Base-by-base conservation (phyloP, 23 tunicate genomes). In the Pegea sp. region DNA sequence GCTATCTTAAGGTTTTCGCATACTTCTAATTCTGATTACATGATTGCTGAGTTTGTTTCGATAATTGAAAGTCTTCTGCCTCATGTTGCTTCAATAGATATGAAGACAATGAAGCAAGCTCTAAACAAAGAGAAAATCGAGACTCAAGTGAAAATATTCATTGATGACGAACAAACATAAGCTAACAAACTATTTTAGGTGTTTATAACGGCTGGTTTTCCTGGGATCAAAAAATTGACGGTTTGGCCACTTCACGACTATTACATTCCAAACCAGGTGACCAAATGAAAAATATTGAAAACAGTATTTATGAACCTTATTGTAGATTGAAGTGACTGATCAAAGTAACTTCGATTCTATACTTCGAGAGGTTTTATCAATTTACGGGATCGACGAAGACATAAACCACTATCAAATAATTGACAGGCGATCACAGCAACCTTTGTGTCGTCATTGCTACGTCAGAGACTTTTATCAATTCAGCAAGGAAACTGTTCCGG, bases 111-210 rank as follows among this genome's bases (percentile, higher is more conserved):
- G 2, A 84, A 74, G 34, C 73, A 31, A 58, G 68, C 84, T 6
- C 26, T 84, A 3, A 44, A 73, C 26, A 84, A 74, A 32, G 76
- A 74, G 48, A 77, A 84, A 58, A 74, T 67, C 28, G 95, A 84
- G 23, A 31, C 57, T 0, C 78, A 73, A 64, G 92, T 78, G 32
- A 1, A n/a, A n/a, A n/a, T n/a, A n/a, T n/a, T n/a, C n/a, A n/a
- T n/a, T n/a, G n/a, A n/a, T n/a, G n/a, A n/a, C n/a, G n/a, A n/a
- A n/a, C n/a, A 38, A 38, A 38, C 46, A 8, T 38, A 11, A 38
- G 13, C 46, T 8, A 38, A 38, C 11, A 38, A 38, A 38, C 46
- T 7, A 28, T 56, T n/a, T 26, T 29, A 77, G 90, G 52, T 81
- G 2, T 43, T 81, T 18, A 56, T 67, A 7, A 65, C 93, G 13